A percentile compares a stretch with the other conserved stretches of the same genome.
Evolutionary conservation across 2,888 invertebrate genomes (phyloP).

Genomic region (Drosophila antonietae): DNA sequence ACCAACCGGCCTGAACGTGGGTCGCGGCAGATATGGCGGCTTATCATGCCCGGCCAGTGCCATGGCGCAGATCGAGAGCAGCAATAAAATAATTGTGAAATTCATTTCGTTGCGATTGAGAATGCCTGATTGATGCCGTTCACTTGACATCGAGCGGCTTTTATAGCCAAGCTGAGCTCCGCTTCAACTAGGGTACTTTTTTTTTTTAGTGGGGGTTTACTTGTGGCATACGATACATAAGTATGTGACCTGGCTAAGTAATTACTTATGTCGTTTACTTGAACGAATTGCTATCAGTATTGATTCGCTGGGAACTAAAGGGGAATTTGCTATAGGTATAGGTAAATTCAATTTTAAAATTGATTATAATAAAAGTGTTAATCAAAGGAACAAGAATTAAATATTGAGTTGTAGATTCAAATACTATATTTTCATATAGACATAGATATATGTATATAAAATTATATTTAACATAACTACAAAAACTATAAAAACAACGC

Average conservation of each 20-base stretch:
- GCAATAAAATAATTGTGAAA: constrained; percentile 25
- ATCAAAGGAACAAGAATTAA: too few relatives aligned
- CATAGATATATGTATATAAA: too few relatives aligned
- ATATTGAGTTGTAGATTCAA: too few relatives aligned
- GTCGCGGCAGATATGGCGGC: constrained; percentile 22
- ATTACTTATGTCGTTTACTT: background rate
- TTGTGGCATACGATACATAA: background rate
- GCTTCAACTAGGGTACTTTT: background rate
- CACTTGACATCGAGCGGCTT: constrained; percentile 1
- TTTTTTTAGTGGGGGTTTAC: background rate
- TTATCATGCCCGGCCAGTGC: constrained; percentile 22
- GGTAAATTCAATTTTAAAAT: too few relatives aligned
- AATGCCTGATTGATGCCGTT: constrained; percentile 20
- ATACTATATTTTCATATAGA: too few relatives aligned
- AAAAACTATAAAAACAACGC: too few relatives aligned
- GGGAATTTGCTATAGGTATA: background rate
- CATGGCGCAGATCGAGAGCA: constrained; percentile 31
- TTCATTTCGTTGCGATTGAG: constrained; percentile 26
- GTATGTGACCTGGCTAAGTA: constrained; percentile 1
- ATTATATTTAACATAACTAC: too few relatives aligned
- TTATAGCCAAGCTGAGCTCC: constrained; percentile 25
- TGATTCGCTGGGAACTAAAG: too few relatives aligned
- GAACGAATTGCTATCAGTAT: background rate
- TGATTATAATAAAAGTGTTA: too few relatives aligned
- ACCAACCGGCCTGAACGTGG: constrained; percentile 23